A percentile compares a stretch with the other conserved stretches of the same genome.
Evolutionary conservation across 1,140 invertebrate species (phyloP).

Genomic region (Papilio helenus): DNA sequence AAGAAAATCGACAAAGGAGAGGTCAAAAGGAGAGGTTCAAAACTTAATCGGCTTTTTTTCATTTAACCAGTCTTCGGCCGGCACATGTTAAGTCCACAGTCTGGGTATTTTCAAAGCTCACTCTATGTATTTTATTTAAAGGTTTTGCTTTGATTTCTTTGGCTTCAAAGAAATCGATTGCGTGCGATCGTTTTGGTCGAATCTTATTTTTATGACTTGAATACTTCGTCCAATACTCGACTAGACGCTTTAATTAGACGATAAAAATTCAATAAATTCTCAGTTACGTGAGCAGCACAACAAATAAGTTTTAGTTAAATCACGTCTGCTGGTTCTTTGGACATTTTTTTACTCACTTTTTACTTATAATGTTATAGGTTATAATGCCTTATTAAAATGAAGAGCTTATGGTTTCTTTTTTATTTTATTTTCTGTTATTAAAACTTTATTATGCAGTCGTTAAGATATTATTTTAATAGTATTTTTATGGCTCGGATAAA

Average conservation of each 20-base stretch:
- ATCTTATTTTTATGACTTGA: constrained; percentile 32
- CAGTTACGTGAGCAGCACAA: background rate
- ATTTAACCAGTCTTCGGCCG: background rate
- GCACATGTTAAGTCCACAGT: constrained; percentile 3
- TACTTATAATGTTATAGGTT: background rate
- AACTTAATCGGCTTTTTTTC: constrained; percentile 18
- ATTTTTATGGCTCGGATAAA: too few species aligned
- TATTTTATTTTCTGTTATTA: background rate
- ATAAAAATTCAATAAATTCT: constrained; percentile 32
- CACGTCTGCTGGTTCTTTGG: background rate
- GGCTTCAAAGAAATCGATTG: background rate
- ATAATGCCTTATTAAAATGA: background rate
- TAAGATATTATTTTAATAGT: too few species aligned
- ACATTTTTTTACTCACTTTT: background rate
- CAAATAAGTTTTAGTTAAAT: constrained; percentile 4
- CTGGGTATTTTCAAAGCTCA: background rate
- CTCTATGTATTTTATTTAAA: constrained; percentile 24
- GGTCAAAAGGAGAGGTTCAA: constrained; percentile 4
- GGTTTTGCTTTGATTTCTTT: constrained; percentile 26
- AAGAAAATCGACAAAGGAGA: constrained; percentile 12
- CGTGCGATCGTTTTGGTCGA: constrained; percentile 13
- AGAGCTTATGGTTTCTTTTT: background rate
- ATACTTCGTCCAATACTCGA: background rate
- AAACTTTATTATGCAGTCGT: background rate
- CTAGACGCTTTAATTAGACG: constrained; percentile 27